Evolutionary conservation across 2,113 vertebrate genomes (phyloP), one percentile per base, ranked within the genome.

Genomic region (Thunnus maccoyii): DNA sequence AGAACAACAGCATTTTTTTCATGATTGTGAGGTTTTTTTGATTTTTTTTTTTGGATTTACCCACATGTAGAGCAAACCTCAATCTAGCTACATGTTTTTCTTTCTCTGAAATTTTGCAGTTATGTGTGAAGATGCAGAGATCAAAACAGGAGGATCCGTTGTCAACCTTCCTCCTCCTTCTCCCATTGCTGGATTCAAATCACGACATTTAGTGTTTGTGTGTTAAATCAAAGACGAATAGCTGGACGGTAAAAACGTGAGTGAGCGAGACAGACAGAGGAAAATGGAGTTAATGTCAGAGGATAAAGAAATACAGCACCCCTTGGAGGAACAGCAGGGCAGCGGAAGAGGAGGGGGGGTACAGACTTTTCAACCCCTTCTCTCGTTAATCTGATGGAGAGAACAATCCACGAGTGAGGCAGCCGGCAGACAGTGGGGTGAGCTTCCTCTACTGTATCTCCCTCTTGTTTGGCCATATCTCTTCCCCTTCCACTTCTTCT

Each of bases 321-420:
- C 3, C 54, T 67, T 27, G 44, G 44, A 76, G 56, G 48, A 60
- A 14, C 48, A 62, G 51, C 30, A 18, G 27, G 27, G 68, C 14
- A 44, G 25, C 7, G 47, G 41, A 36, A 18, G 30, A 55, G 16
- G 8, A 22, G 27, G 36, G n/a, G 12, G 4, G 17, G 46, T 10
- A 41, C 44, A 56, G 75, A 80, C 68, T 82, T 76, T 70, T 84
- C 79, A 82, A 60, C 55, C 48, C 44, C 15, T 69, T 72, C 56
- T 62, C 66, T 74, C 7, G 51, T 83, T 88, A 76, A 88, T 88
- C 88, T 88, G 82, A 88, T 76, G 83, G 64, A 22, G 70, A 58
- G 76, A 65, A 65, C 58, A 61, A 87, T 83, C 78, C 69, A 54
- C 12, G 51, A 89, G 81, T 77, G 63, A 88, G 79, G 62, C 65